phyloP scores from a whole-genome alignment of 2,888 invertebrate genomes.

The Macrosoma leucophasiata region DNA sequence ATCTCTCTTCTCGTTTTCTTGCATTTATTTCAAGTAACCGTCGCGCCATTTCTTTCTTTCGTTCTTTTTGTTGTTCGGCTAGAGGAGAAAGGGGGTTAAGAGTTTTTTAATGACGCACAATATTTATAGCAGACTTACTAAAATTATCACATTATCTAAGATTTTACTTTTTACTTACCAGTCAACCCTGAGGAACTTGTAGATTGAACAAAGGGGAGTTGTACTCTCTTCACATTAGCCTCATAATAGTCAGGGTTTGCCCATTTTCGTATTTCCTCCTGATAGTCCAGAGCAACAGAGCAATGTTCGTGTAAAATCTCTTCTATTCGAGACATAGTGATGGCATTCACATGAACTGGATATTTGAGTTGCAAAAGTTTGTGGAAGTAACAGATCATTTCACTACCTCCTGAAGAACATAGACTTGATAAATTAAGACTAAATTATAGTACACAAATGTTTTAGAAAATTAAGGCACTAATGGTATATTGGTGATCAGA shows the following conservation, averaged over 20 bases:
- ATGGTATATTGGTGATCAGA: too few relatives aligned
- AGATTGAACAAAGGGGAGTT: slow-evolving; percentile 86
- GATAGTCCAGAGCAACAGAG: slow-evolving; percentile 85
- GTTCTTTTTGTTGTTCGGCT: slow-evolving; percentile 90
- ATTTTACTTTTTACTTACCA: too few relatives aligned
- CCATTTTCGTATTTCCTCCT: slow-evolving; percentile 87
- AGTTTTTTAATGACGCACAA: not conserved
- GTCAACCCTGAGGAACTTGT: slow-evolving; percentile 78
- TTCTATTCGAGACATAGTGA: slow-evolving; percentile 91
- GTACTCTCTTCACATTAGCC: slow-evolving; percentile 87
- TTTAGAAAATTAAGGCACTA: too few relatives aligned
- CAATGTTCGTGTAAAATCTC: slow-evolving; percentile 90
- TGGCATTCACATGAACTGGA: slow-evolving; percentile 91
- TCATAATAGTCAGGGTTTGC: slow-evolving; percentile 88
- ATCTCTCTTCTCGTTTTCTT: slow-evolving; percentile 88
- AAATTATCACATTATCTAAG: too few relatives aligned
- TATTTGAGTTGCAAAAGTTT: slow-evolving; percentile 93
- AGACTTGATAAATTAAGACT: slow-evolving; percentile 4
- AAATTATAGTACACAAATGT: too few relatives aligned
- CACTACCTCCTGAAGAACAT: slow-evolving; percentile 79
- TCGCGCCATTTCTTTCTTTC: slow-evolving; percentile 89
- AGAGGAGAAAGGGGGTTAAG: not conserved
- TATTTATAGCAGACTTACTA: not conserved
- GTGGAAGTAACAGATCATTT: slow-evolving; percentile 89
- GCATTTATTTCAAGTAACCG: slow-evolving; percentile 93